phyloP scores from a whole-genome alignment of 2,888 invertebrate genomes.

The Oscheius sp. region DNA sequence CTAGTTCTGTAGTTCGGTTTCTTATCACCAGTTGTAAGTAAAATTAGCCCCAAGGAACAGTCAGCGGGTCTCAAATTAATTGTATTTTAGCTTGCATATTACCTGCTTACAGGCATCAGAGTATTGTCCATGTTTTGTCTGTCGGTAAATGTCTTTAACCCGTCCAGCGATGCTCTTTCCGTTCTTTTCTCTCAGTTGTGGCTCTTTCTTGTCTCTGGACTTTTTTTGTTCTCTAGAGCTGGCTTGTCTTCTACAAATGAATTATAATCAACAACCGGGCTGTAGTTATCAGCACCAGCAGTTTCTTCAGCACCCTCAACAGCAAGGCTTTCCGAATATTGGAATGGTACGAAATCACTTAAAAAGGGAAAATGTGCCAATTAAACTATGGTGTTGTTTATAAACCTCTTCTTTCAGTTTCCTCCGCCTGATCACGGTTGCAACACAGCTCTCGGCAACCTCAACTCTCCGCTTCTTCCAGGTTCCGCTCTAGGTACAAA shows the following conservation, averaged over 20 bases:
- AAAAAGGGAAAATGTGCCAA: background rate
- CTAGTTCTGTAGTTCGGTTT: constrained; percentile 22
- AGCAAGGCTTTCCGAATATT: constrained; percentile 10
- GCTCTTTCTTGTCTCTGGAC: constrained; percentile 9
- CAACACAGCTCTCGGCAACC: constrained; percentile 3
- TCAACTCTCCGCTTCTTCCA: constrained; percentile 26
- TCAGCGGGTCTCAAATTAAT: no score
- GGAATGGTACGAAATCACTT: constrained; percentile 16
- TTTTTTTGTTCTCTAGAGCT: constrained; percentile 17
- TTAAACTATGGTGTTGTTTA: background rate
- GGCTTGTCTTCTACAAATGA: constrained; percentile 19
- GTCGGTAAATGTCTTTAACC: background rate
- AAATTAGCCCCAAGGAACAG: background rate
- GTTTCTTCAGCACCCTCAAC: constrained; percentile 8
- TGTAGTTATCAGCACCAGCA: constrained; percentile 14
- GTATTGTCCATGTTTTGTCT: background rate
- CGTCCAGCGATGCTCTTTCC: background rate
- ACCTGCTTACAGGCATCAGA: no score
- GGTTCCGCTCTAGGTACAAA: constrained; percentile 6
- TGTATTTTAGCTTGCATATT: no score
- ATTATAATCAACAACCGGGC: constrained; percentile 27
- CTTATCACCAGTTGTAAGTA: constrained; percentile 14
- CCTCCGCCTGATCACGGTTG: constrained; percentile 25
- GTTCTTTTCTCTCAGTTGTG: background rate
- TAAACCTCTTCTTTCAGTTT: constrained; percentile 14